phyloP scores from a whole-genome alignment of 2,797 vertebrate species.

The Odontamblyopus lacepedii region DNA sequence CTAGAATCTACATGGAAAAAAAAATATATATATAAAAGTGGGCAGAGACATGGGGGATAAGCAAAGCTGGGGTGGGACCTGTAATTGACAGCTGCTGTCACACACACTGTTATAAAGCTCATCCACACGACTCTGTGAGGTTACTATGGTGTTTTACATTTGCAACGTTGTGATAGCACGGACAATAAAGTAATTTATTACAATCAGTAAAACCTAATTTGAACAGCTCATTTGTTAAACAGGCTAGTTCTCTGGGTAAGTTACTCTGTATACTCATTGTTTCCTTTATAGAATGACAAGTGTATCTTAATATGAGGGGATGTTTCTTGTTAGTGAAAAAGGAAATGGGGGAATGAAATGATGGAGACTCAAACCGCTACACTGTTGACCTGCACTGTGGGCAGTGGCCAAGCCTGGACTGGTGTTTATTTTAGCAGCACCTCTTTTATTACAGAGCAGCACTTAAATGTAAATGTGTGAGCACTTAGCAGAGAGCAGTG shows the following conservation, averaged over 20 bases:
- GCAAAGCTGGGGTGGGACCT: neutral
- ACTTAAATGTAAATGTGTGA: slow-evolving; percentile 76
- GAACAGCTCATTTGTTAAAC: neutral
- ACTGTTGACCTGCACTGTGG: slow-evolving; percentile 84
- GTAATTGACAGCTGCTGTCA: neutral
- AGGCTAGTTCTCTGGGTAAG: neutral
- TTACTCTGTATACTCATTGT: slow-evolving; percentile 32
- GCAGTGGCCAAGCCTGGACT: slow-evolving; percentile 42
- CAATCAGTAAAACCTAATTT: neutral
- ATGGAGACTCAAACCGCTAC: slow-evolving; percentile 75
- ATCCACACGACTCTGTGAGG: neutral
- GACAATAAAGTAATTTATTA: neutral
- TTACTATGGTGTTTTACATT: neutral
- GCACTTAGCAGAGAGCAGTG: slow-evolving; percentile 70
- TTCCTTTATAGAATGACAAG: slow-evolving; percentile 31
- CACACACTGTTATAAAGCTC: neutral
- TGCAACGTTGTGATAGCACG: neutral
- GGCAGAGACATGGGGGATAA: neutral
- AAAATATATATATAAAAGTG: neutral
- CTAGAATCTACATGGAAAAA: neutral
- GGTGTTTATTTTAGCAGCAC: slow-evolving; percentile 67
- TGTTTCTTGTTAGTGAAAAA: slow-evolving; percentile 47
- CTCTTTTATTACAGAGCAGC: slow-evolving; percentile 72
- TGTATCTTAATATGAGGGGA: slow-evolving; percentile 31
- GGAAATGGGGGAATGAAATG: slow-evolving; percentile 51